Evolutionary conservation across 2,797 vertebrate species (phyloP).

Genomic region (Hylomyscus alleni): DNA sequence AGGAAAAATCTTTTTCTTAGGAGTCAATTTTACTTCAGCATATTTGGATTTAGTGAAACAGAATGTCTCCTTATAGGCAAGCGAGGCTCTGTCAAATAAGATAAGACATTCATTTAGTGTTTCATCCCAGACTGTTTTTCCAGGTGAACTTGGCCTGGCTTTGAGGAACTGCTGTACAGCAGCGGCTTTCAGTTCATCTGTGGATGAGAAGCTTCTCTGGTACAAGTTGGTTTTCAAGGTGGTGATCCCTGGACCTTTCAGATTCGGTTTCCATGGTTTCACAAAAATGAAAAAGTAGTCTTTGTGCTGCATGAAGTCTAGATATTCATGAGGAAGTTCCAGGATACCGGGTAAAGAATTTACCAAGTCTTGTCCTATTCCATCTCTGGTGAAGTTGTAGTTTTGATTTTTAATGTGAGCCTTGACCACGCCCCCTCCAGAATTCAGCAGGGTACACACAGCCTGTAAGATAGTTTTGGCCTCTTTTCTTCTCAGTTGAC

Average conservation of each 20-base stretch:
- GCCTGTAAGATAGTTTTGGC: not conserved
- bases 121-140: rapidly evolving
- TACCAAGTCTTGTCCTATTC: not conserved
- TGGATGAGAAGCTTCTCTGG: not conserved
- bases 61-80: slow-evolving; percentile 29
- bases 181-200: not conserved
- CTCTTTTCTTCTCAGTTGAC: rapidly evolving
- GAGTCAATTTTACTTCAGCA: slow-evolving; percentile 79
- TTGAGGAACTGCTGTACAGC: not conserved
- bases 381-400: not conserved
- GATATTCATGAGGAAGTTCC: not conserved
- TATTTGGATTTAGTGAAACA: slow-evolving; percentile 69
- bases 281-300: not conserved
- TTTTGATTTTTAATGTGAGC: not conserved
- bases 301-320: not conserved
- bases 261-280: not conserved
- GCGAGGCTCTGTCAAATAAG: not conserved
- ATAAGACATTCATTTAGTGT: not conserved
- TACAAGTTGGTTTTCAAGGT: not conserved
- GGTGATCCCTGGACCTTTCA: rapidly evolving
- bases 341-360: rapidly evolving
- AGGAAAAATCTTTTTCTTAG: not conserved
- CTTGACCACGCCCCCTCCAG: not conserved
- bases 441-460: not conserved
- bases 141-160: no score